These are phyloP conservation scores for Allygus modestus DNA, from an alignment of 2,888 invertebrate genomes.

Conservation along the genomic window DNA sequence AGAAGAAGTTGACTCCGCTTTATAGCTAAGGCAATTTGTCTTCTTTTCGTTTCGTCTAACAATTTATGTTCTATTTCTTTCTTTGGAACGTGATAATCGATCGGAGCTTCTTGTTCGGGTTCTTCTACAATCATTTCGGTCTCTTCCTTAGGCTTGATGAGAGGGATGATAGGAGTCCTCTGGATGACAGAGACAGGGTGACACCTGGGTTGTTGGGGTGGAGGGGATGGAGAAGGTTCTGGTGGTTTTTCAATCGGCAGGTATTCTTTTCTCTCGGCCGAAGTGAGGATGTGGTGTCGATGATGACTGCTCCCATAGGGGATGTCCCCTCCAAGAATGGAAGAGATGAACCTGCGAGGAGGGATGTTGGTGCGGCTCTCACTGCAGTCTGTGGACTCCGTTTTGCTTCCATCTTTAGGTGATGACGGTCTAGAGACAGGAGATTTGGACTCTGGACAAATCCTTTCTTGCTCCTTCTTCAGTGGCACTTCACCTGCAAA, in stretches of 20 bases:
- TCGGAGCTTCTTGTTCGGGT: constrained; percentile 91
- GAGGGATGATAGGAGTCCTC: constrained; percentile 81
- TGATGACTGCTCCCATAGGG: constrained; percentile 89
- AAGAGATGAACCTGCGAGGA: constrained; percentile 85
- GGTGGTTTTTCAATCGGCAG: constrained; percentile 81
- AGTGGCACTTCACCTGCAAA: constrained; percentile 63
- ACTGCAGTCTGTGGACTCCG: constrained; percentile 34
- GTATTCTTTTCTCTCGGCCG: constrained; percentile 90
- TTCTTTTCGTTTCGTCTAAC: constrained; percentile 67
- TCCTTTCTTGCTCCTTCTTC: constrained; percentile 64
- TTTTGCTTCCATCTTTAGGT: constrained; percentile 45
- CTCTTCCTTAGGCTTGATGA: constrained; percentile 73
- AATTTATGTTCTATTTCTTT: constrained; percentile 74
- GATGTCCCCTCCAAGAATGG: constrained; percentile 88
- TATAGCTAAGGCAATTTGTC: constrained; percentile 69
- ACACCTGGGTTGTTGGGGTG: constrained; percentile 80
- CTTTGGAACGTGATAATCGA: constrained; percentile 92
- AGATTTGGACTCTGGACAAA: constrained; percentile 53
- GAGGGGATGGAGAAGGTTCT: constrained; percentile 81
- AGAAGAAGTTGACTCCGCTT: constrained; percentile 68
- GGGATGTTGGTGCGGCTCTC: constrained; percentile 68
- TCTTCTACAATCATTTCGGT: constrained; percentile 75
- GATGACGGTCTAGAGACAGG: constrained; percentile 40
- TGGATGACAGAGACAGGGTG: constrained; percentile 89
- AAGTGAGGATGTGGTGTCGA: constrained; percentile 84